Percentiles rank a stretch among this genome's conserved stretches.
These are phyloP conservation scores for Guaruba guarouba DNA, from an alignment of 2,113 vertebrate genomes.

Conservation along the genomic window DNA sequence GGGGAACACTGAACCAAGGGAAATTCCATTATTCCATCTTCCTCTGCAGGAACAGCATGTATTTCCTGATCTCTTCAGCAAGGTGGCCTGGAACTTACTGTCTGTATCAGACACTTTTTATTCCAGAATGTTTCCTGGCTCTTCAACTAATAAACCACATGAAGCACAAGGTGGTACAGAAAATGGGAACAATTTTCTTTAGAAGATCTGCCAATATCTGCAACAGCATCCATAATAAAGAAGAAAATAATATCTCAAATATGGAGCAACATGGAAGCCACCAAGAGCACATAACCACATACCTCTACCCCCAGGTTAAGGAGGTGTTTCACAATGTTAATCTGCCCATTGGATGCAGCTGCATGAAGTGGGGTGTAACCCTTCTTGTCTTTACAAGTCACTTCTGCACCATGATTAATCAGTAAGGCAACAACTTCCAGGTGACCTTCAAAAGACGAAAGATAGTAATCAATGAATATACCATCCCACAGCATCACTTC, in stretches of 20 bases:
- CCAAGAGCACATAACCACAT: neutral
- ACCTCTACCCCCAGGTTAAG: slow-evolving; percentile 95
- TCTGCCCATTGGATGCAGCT: slow-evolving; percentile 92
- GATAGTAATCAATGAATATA: neutral
- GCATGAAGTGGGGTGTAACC: slow-evolving; percentile 95
- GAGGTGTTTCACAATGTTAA: slow-evolving; percentile 90
- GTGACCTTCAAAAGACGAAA: slow-evolving; percentile 81
- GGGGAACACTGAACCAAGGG: neutral
- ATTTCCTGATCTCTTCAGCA: neutral
- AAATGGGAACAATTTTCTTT: neutral
- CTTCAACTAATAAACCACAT: neutral
- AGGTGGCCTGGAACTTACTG: neutral
- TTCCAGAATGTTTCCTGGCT: neutral
- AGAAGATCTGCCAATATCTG: neutral
- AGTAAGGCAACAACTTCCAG: slow-evolving; percentile 90
- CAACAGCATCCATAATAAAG: neutral
- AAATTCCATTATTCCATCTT: neutral
- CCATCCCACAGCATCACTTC: neutral
- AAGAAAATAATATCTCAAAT: neutral
- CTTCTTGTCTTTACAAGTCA: slow-evolving; percentile 94
- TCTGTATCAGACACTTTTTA: neutral
- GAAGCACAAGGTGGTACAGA: neutral
- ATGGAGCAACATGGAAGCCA: neutral
- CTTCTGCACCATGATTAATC: slow-evolving; percentile 91
- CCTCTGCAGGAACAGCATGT: neutral